phyloP scores from a whole-genome alignment of 2,797 vertebrate genomes.

The Coregonus suidteri region DNA sequence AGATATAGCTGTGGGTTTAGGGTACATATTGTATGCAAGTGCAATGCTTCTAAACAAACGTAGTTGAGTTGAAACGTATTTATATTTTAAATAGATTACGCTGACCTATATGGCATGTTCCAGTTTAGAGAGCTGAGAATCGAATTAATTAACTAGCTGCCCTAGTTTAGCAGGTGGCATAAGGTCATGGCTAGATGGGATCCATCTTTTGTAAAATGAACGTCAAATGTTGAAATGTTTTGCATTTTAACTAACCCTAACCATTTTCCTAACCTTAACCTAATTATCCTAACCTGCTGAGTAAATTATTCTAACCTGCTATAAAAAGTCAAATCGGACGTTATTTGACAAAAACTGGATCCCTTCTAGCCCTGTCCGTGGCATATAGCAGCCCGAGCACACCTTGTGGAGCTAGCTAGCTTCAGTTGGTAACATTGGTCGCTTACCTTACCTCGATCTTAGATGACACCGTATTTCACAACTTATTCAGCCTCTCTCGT shows the following conservation, averaged over 20 bases:
- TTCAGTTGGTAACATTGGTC: background rate
- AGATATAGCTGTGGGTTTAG: background rate
- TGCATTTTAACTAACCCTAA: too few species aligned
- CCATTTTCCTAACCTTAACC: too few species aligned
- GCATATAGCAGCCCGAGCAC: too few species aligned
- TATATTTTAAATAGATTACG: background rate
- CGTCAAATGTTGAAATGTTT: too few species aligned
- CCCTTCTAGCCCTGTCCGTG: too few species aligned
- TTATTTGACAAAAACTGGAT: too few species aligned
- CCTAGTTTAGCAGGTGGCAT: background rate
- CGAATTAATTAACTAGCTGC: background rate
- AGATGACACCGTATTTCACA: background rate
- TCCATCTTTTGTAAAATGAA: too few species aligned
- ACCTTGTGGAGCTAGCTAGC: background rate
- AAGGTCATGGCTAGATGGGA: background rate
- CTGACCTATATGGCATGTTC: background rate
- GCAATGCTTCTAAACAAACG: background rate
- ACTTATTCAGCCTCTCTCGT: background rate
- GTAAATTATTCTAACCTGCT: too few species aligned
- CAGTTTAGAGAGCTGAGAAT: background rate
- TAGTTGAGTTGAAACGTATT: background rate
- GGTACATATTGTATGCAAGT: background rate
- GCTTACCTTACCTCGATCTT: background rate
- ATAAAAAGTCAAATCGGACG: too few species aligned
- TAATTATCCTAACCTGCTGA: too few species aligned